A percentile compares a stretch with the other conserved stretches of the same genome.
These are phyloP conservation scores for Poeciliopsis retropinna DNA, from an alignment of 2,113 vertebrate genomes.

Conservation along the genomic window DNA sequence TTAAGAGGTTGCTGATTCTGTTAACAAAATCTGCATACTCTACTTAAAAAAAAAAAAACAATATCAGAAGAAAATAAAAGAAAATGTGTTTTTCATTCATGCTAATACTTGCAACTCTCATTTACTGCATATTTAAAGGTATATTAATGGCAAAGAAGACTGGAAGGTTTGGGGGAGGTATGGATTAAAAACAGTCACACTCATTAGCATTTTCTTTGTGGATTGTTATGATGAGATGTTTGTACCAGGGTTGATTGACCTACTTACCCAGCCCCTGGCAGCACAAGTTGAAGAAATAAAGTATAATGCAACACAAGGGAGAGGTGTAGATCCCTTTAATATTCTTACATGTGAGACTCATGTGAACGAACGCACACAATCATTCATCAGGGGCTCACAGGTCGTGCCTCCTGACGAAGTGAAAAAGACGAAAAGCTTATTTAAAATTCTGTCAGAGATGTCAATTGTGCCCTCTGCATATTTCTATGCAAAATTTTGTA, in stretches of 20 bases:
- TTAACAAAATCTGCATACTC: background rate
- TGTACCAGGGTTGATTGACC: conserved; percentile 74
- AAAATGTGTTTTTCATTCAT: background rate
- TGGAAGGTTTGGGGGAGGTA: conserved; percentile 5
- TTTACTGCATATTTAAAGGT: conserved; percentile 17
- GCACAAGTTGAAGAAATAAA: conserved; percentile 59
- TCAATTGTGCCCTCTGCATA: conserved; percentile 80
- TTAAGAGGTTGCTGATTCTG: background rate
- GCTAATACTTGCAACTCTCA: background rate
- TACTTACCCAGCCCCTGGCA: conserved; percentile 70
- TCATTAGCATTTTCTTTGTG: conserved; percentile 68
- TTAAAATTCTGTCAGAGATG: conserved; percentile 79
- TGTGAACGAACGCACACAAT: conserved; percentile 43
- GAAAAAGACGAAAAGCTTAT: conserved; percentile 54
- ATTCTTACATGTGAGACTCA: conserved; percentile 65
- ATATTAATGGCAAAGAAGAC: conserved; percentile 13
- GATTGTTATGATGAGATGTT: conserved; percentile 62
- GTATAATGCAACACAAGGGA: conserved; percentile 70
- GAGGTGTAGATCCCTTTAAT: conserved; percentile 63
- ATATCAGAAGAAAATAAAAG: background rate
- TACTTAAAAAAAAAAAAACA: background rate
- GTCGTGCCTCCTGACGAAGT: conserved; percentile 69
- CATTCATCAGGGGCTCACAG: conserved; percentile 64
- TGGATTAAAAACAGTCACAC: conserved; percentile 59
- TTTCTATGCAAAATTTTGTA: conserved; percentile 80